Percentiles rank a stretch among this genome's conserved stretches.
Conservation (phyloP, 2,113 vertebrate species). For the Ellobius talpinus region DNA sequence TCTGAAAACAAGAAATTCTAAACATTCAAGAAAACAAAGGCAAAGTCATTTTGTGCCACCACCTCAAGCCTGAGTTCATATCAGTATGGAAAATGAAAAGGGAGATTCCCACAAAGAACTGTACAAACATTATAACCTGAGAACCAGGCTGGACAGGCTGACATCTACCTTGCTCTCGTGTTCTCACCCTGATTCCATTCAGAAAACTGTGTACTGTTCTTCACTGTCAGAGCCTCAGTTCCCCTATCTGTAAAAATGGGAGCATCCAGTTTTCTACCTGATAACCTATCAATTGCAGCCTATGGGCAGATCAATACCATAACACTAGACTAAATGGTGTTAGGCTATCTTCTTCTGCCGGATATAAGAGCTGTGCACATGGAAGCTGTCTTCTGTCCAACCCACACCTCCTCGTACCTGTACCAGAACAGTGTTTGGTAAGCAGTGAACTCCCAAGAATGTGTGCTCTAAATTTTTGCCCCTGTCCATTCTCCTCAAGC, state of each 20-base stretch:
- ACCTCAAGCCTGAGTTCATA: background rate
- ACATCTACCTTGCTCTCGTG: background rate
- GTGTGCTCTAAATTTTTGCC: background rate
- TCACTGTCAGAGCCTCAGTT: slow-evolving; percentile 10
- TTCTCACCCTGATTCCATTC: background rate
- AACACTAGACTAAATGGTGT: background rate
- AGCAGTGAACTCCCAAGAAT: background rate
- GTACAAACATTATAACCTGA: background rate
- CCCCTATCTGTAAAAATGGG: background rate
- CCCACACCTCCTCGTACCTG: background rate
- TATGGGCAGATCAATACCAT: background rate
- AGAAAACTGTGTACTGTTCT: background rate
- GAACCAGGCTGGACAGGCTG: background rate
- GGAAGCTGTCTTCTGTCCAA: background rate
- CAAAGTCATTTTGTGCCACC: background rate
- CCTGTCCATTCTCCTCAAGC: background rate
- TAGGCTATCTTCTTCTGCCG: background rate
- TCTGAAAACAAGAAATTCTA: too few relatives aligned
- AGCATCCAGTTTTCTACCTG: slow-evolving; percentile 6
- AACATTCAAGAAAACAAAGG: slow-evolving; percentile 49
- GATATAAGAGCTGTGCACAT: background rate
- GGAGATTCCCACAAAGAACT: background rate
- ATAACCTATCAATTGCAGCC: background rate
- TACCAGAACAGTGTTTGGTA: too few relatives aligned
- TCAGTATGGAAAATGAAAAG: background rate